Conservation (phyloP, 2,113 vertebrate species). For the Crotalus helleri region DNA sequence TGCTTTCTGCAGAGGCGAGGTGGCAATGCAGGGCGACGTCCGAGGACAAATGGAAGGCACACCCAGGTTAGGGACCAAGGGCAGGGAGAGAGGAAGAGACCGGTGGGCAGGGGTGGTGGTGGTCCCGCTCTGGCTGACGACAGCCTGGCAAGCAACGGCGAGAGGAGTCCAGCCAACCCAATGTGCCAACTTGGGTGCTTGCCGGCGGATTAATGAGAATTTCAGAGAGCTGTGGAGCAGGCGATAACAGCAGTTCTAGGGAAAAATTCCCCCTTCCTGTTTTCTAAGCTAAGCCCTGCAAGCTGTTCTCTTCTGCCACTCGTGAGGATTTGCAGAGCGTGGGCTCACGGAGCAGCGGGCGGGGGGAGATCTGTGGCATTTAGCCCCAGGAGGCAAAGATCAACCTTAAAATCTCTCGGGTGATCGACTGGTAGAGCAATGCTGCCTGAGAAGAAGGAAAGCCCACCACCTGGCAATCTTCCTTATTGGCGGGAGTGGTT, state of each 20-base stretch:
- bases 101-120: too few species aligned
- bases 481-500: background rate
- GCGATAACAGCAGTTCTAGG: background rate
- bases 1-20: background rate
- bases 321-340: background rate
- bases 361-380: background rate
- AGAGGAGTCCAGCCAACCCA: background rate
- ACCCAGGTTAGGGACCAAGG: background rate
- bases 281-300: background rate
- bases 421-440: background rate
- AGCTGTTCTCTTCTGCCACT: background rate
- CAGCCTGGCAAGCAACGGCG: background rate
- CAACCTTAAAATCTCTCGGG: too few species aligned
- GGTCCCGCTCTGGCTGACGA: background rate
- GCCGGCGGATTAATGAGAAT: background rate
- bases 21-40: background rate
- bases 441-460: background rate
- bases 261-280: background rate
- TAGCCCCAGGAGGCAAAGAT: background rate
- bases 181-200: background rate
- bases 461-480: background rate
- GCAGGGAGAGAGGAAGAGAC: background rate
- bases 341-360: background rate
- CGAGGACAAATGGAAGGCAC: constrained; percentile 14
- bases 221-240: background rate